Base-by-base conservation (phyloP, 2,797 vertebrate species). In the Sebastes hubbsi region DNA sequence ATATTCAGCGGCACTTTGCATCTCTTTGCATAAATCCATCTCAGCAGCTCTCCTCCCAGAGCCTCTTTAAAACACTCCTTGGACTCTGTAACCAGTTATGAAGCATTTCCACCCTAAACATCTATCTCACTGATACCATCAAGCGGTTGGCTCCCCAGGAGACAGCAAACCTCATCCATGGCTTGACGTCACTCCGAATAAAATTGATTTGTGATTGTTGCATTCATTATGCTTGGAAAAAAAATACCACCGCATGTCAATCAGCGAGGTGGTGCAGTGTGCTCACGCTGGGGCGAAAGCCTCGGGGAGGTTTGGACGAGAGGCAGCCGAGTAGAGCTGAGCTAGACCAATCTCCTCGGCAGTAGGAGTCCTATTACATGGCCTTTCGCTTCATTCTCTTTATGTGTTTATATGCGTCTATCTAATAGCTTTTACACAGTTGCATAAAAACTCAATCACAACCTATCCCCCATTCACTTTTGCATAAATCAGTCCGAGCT, bases 21-120 rank as follows among this genome's bases (percentile, higher is more conserved):
- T 91, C 78, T 87, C 75, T 84, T 85, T 83, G 60, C 72, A 82
- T 85, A 86, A 81, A 87, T 90, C 59, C 68, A 83, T 77, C 78
- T 78, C 34, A 62, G 25, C 68, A 16, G 64, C 72, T 87, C 68
- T 38, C 32, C 38, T 80, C 68, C 32, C 20, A 34, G 25, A 78
- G 73, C 77, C 52, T 82, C 79, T 77, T 79, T 38, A 72, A n/a
- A 46, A 38, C 55, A 14, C 54, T 69, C 62, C 29, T 66, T 75
- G 13, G 13, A 71, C 69, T 88, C 69, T 64, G 77, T 22, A 71
- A 73, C 84, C 64, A 75, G 76, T 87, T 66, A 80, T n/a, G 25
- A 77, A 86, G 24, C 71, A 29, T 78, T 79, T 86, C 61, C 73
- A 81, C 38, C 5, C 29, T 6, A 13, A 52, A 68, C 59, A 27